Conservation (phyloP, 1,140 invertebrate species). For the Drosophila ficusphila region DNA sequence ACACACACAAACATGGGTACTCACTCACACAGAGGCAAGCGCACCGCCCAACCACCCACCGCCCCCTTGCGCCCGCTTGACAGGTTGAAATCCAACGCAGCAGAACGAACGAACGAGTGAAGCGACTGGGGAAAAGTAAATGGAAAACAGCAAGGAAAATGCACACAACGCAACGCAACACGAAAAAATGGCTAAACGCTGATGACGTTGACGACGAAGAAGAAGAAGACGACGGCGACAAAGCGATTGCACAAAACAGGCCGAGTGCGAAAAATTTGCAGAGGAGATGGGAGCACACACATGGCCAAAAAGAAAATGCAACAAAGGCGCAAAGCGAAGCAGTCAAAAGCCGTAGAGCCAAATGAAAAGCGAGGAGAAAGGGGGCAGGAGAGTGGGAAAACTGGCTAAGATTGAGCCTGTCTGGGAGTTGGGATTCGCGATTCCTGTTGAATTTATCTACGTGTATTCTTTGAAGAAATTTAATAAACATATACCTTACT, state of each 20-base stretch:
- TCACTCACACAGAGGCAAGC: neutral
- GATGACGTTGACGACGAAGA: constrained; percentile 39
- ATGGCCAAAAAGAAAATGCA: constrained; percentile 62
- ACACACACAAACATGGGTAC: no score
- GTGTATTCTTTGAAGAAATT: neutral
- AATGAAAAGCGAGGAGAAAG: constrained; percentile 41
- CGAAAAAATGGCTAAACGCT: constrained; percentile 43
- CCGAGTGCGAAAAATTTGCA: constrained; percentile 67
- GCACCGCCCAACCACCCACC: neutral
- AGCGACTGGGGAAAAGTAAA: constrained; percentile 70
- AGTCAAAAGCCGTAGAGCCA: constrained; percentile 28
- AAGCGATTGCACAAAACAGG: constrained; percentile 54
- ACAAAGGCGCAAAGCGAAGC: constrained; percentile 33
- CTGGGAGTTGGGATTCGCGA: neutral
- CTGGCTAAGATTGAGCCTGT: constrained; percentile 1
- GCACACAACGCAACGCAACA: no score
- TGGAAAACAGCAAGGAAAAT: constrained; percentile 73
- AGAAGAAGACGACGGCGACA: neutral
- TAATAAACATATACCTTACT: no score
- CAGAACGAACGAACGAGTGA: constrained; percentile 65
- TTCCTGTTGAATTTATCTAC: neutral
- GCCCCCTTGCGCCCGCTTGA: constrained; percentile 54
- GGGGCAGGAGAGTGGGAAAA: neutral
- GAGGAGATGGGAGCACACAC: constrained; percentile 27
- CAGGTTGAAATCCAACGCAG: constrained; percentile 81